Evolutionary conservation across 2,797 vertebrate genomes (phyloP).

Genomic region (Taenioides sp.): DNA sequence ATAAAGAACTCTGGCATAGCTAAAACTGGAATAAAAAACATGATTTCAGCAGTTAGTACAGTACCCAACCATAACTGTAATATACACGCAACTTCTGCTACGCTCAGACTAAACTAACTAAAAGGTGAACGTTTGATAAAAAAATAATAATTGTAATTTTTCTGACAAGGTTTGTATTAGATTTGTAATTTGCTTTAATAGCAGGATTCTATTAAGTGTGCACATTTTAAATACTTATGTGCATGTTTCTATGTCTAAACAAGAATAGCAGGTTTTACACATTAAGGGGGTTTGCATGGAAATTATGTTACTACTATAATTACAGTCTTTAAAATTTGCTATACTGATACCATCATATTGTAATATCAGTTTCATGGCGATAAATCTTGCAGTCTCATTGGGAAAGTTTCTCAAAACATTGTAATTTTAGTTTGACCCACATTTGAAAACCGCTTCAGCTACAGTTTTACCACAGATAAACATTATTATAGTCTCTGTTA

Average conservation of each 20-base stretch:
- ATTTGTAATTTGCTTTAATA: neutral
- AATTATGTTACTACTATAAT: neutral
- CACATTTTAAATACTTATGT: neutral
- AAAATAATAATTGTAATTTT: neutral
- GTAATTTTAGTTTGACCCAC: neutral
- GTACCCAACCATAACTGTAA: neutral
- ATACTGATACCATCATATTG: neutral
- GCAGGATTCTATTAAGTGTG: neutral
- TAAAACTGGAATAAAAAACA: neutral
- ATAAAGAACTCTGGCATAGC: conserved; percentile 3
- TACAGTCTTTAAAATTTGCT: neutral
- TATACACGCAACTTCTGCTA: neutral
- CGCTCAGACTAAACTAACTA: neutral
- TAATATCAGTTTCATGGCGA: neutral
- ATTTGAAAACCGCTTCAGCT: neutral
- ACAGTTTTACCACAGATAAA: neutral
- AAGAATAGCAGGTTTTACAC: neutral
- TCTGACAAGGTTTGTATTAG: neutral
- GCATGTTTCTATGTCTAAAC: neutral
- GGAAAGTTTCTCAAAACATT: neutral
- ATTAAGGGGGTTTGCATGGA: neutral
- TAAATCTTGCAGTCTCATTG: neutral
- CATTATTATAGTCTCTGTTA: neutral
- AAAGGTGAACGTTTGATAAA: neutral
- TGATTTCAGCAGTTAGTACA: neutral